phyloP scores from a whole-genome alignment of 2,797 vertebrate species.

The Phalloptychus januarius region DNA sequence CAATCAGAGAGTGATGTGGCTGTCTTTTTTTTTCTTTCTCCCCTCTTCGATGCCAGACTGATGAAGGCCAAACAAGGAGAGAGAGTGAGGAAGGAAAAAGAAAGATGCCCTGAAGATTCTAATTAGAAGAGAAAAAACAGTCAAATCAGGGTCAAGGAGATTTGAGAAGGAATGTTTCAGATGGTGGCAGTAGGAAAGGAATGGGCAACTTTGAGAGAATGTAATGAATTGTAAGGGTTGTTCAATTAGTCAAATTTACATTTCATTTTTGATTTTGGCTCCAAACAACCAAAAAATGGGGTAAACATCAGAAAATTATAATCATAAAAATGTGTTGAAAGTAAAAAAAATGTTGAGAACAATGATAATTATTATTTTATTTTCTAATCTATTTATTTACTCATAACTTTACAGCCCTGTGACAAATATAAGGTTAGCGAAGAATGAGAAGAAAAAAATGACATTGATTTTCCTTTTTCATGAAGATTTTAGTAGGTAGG shows the following conservation, averaged over 20 bases:
- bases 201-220: neutral
- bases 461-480: constrained; percentile 28
- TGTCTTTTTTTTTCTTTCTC: constrained; percentile 9
- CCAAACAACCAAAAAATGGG: neutral
- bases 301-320: neutral
- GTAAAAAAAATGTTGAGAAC: neutral
- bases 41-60: constrained; percentile 48
- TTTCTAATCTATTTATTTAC: neutral
- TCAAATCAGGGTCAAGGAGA: constrained; percentile 14
- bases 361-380: neutral
- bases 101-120: constrained; percentile 16
- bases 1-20: constrained; percentile 51
- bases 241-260: neutral
- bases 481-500: constrained; percentile 40
- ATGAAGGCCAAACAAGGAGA: constrained; percentile 36
- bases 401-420: neutral
- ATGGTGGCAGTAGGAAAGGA: neutral
- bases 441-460: neutral
- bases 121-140: constrained; percentile 32
- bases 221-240: neutral
- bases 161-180: constrained; percentile 9
- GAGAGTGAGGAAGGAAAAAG: constrained; percentile 21
- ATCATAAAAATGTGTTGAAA: neutral
- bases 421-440: neutral
- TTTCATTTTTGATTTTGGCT: neutral